Percentiles rank a stretch among this genome's conserved stretches.
phyloP scores from a whole-genome alignment of 2,797 vertebrate species.

The Argentina silus region DNA sequence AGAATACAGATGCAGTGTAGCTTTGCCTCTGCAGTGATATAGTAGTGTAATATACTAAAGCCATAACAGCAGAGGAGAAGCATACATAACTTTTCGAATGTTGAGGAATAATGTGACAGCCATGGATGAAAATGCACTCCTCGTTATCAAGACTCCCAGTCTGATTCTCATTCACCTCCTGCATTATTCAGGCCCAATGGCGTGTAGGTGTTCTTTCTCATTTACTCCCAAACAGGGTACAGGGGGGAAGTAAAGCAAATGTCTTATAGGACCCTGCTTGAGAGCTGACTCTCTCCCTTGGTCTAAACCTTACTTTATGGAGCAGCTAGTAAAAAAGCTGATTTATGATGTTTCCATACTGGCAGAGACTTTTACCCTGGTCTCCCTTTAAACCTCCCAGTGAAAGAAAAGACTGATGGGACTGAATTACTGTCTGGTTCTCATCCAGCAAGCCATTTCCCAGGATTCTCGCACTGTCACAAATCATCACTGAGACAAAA shows the following conservation, averaged over 20 bases:
- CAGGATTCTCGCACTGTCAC: slow-evolving; percentile 21
- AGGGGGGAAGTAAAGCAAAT: background rate
- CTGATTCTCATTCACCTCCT: slow-evolving; percentile 11
- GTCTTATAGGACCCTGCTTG: background rate
- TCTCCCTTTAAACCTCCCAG: slow-evolving; percentile 33
- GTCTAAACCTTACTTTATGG: slow-evolving; percentile 31
- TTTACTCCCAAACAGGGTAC: background rate
- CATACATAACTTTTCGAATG: slow-evolving; percentile 36
- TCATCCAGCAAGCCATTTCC: slow-evolving; percentile 35
- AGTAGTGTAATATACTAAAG: slow-evolving; percentile 41
- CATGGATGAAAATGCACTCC: slow-evolving; percentile 32
- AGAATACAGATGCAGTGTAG: background rate
- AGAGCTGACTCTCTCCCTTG: background rate
- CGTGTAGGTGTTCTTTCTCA: background rate
- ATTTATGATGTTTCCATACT: slow-evolving; percentile 44
- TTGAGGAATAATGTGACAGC: slow-evolving; percentile 30
- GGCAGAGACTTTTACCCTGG: slow-evolving; percentile 25
- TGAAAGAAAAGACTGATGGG: slow-evolving; percentile 42
- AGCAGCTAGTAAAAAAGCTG: slow-evolving; percentile 35
- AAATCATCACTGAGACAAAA: slow-evolving; percentile 27
- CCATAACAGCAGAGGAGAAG: slow-evolving; percentile 34
- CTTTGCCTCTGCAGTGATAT: slow-evolving; percentile 38
- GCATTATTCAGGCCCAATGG: slow-evolving; percentile 42
- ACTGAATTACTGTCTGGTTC: slow-evolving; percentile 44
- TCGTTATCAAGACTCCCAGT: slow-evolving; percentile 8